phyloP scores from a whole-genome alignment of 92 coral and sea anemone species.

The Metridium senile region DNA sequence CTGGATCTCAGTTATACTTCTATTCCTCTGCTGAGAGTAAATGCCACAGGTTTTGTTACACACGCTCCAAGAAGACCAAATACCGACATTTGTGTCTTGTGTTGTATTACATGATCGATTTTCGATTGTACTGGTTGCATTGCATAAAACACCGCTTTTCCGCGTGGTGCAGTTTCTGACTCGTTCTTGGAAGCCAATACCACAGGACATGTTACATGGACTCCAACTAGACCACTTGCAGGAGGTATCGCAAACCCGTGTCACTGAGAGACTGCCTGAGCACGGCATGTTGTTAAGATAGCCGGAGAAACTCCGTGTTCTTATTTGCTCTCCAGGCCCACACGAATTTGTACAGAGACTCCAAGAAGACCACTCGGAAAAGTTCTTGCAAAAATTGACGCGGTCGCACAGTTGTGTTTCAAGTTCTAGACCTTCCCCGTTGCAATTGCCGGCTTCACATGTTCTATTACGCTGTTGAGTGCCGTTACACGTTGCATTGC shows the following conservation, averaged over 20 bases:
- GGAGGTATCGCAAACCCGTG: not conserved
- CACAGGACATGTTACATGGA: slow-evolving; percentile 29
- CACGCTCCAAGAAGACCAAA: slow-evolving; percentile 29
- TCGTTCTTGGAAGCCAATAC: slow-evolving; percentile 8
- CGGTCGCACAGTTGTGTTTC: not conserved
- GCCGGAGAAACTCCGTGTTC: slow-evolving; percentile 2
- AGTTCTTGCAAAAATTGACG: slow-evolving; percentile 35
- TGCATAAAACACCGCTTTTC: too few species aligned
- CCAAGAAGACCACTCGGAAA: slow-evolving; percentile 76
- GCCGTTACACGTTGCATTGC: slow-evolving; percentile 15
- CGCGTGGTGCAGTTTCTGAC: too few species aligned
- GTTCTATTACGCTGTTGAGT: not conserved
- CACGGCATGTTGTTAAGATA: not conserved
- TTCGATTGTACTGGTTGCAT: too few species aligned
- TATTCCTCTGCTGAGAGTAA: slow-evolving; percentile 6
- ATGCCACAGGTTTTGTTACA: slow-evolving; percentile 34
- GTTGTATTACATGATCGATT: not conserved
- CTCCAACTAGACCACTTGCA: not conserved
- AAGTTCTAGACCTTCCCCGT: not conserved
- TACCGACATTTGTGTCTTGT: too few species aligned
- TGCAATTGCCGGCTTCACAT: not conserved
- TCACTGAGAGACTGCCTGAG: slow-evolving; percentile 4
- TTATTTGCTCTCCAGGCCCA: slow-evolving; percentile 74
- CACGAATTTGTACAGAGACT: slow-evolving; percentile 78
- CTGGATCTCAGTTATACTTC: not conserved